Conservation (phyloP, 2,113 vertebrate species). For the Monopterus albus region DNA sequence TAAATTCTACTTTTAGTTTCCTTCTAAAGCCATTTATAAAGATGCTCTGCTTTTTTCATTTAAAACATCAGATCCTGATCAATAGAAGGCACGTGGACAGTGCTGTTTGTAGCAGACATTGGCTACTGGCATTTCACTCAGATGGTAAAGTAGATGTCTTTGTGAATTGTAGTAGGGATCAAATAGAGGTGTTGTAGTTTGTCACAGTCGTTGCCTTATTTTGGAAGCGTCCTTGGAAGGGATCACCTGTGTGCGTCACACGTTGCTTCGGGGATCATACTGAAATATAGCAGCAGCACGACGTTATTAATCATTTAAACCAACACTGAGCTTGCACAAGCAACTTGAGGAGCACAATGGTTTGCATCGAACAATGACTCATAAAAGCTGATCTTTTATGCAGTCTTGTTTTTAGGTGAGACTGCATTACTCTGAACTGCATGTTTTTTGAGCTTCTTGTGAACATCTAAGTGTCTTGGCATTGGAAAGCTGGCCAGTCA, state of each 20-base stretch:
- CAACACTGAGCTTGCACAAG: conserved; percentile 27
- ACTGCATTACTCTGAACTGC: not conserved
- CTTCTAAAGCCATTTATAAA: too few species aligned
- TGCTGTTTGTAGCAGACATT: too few species aligned
- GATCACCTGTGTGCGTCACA: not conserved
- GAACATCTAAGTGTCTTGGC: not conserved
- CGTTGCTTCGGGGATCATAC: not conserved
- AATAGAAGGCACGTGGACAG: too few species aligned
- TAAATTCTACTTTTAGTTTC: too few species aligned
- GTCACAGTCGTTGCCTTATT: not conserved
- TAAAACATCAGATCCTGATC: too few species aligned
- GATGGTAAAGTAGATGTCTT: too few species aligned
- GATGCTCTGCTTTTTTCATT: too few species aligned
- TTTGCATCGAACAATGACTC: conserved; percentile 41
- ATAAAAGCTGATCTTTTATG: conserved; percentile 13
- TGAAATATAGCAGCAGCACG: conserved; percentile 33
- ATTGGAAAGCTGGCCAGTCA: not conserved
- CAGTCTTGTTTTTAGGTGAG: not conserved
- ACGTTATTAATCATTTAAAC: conserved; percentile 63
- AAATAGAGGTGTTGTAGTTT: not conserved
- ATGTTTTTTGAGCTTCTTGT: not conserved
- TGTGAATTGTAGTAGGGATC: not conserved
- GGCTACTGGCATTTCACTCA: too few species aligned
- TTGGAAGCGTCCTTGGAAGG: not conserved
- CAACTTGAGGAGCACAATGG: conserved; percentile 36